Conservation (phyloP, 2,113 vertebrate genomes). For the Bos javanicus region DNA sequence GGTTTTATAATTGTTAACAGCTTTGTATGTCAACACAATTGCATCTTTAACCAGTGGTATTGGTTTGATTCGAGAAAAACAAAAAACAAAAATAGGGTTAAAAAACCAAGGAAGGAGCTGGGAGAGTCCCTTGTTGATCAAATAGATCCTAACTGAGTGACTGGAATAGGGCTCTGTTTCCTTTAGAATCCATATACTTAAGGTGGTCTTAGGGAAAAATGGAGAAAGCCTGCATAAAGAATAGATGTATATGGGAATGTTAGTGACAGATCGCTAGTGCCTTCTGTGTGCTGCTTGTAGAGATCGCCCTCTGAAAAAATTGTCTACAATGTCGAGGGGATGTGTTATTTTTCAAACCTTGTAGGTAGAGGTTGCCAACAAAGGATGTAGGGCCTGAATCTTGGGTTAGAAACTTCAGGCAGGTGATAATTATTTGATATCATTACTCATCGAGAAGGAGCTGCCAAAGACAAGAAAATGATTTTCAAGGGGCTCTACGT, state of each 20-base stretch:
- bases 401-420: neutral
- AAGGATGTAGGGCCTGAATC: neutral
- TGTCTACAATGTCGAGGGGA: neutral
- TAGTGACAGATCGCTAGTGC: neutral
- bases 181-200: neutral
- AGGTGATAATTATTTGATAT: constrained; percentile 21
- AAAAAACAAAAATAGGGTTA: neutral
- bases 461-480: constrained; percentile 15
- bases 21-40: neutral
- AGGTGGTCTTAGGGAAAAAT: neutral
- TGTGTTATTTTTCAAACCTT: neutral
- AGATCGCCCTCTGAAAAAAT: neutral
- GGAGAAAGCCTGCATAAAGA: neutral
- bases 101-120: neutral
- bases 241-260: neutral
- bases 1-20: neutral
- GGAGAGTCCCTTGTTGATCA: neutral
- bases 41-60: neutral
- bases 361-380: neutral
- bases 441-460: neutral
- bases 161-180: neutral
- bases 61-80: neutral
- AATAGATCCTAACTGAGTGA: neutral
- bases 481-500: constrained; percentile 2
- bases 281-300: neutral